Percentiles rank a stretch among this genome's conserved stretches.
These are phyloP conservation scores for Lasioglossum oenotherae DNA, from an alignment of 2,888 invertebrate genomes.

Conservation along the genomic window DNA sequence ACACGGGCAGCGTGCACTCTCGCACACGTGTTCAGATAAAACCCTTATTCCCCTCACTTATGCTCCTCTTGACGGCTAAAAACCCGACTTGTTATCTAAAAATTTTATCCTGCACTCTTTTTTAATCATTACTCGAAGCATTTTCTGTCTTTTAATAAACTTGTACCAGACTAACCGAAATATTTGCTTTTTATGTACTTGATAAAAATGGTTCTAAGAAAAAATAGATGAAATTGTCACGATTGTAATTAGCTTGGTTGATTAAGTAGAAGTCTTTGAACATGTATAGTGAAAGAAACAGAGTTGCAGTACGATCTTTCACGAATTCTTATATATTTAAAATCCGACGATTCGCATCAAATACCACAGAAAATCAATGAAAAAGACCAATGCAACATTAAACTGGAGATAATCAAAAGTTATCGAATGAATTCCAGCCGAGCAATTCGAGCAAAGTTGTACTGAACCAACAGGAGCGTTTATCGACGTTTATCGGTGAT, in stretches of 20 bases:
- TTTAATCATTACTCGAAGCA: background rate
- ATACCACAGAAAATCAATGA: background rate
- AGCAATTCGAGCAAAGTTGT: background rate
- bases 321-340: no score
- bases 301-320: background rate
- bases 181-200: background rate
- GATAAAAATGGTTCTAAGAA: background rate
- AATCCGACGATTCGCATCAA: no score
- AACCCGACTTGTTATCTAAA: background rate
- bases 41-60: background rate
- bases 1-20: background rate
- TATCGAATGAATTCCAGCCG: background rate
- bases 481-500: background rate
- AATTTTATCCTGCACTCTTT: background rate
- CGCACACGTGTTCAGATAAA: background rate
- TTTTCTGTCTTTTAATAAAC: background rate
- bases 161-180: background rate
- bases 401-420: background rate
- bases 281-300: background rate
- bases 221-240: no score
- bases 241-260: background rate
- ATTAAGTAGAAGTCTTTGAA: background rate
- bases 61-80: background rate
- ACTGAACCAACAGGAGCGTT: background rate
- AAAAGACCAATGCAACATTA: background rate